A percentile compares a stretch with the other conserved stretches of the same genome.
phyloP scores from a whole-genome alignment of 1,140 invertebrate genomes.

The Dolichoris vasculosae region DNA sequence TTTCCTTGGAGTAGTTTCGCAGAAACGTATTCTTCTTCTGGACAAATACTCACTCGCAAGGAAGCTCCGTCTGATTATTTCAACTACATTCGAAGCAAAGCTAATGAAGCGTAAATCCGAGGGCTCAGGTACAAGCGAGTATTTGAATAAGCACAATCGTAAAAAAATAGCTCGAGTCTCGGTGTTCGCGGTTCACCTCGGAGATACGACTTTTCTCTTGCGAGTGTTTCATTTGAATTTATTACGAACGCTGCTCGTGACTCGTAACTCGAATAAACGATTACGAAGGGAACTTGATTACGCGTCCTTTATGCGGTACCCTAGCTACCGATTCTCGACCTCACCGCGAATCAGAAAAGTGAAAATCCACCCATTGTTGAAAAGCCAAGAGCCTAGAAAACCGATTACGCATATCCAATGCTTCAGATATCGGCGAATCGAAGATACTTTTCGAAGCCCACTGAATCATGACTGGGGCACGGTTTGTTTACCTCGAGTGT shows the following conservation, averaged over 20 bases:
- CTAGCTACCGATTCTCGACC: background rate
- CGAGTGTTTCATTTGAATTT: no score
- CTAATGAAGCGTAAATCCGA: background rate
- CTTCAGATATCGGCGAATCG: background rate
- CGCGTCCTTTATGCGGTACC: background rate
- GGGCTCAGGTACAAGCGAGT: no score
- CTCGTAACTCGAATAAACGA: no score
- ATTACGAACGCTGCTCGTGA: no score
- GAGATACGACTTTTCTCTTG: no score
- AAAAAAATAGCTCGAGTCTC: no score
- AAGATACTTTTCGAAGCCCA: no score
- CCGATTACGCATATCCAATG: background rate
- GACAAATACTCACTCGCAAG: background rate
- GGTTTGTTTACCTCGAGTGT: no score
- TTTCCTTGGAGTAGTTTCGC: background rate
- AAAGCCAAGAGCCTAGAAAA: background rate
- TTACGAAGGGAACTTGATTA: background rate
- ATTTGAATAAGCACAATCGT: no score
- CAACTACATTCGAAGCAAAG: background rate
- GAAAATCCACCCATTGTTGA: background rate
- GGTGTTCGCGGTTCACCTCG: no score
- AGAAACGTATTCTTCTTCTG: no score
- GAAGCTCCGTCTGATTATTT: constrained; percentile 9
- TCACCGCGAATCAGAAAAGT: background rate
- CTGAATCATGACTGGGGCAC: no score